These are phyloP conservation scores for Diorhabda sublineata DNA, from an alignment of 1,140 invertebrate species.

Conservation along the genomic window DNA sequence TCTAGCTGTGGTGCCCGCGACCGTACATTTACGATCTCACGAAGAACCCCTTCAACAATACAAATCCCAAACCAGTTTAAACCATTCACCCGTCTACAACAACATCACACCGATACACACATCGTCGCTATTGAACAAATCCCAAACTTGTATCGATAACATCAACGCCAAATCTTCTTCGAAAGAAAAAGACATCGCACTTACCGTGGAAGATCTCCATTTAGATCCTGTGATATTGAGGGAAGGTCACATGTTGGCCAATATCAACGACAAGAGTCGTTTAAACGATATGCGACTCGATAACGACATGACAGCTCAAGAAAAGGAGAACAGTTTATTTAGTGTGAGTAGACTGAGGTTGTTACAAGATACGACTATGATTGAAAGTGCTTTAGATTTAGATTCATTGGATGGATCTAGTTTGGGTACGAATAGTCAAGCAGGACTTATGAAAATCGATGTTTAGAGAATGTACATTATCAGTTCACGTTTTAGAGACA, in stretches of 20 bases:
- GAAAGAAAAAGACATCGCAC: conserved; percentile 15
- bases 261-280: conserved; percentile 21
- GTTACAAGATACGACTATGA: conserved; percentile 80
- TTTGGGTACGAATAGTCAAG: conserved; percentile 43
- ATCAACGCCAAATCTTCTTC: conserved; percentile 24
- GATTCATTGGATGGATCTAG: conserved; percentile 70
- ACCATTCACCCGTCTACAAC: conserved; percentile 42
- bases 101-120: conserved; percentile 31
- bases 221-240: conserved; percentile 42
- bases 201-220: conserved; percentile 39
- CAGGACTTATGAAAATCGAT: conserved; percentile 42
- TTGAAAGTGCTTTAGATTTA: conserved; percentile 78
- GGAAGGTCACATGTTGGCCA: conserved; percentile 32
- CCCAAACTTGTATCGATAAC: conserved; percentile 40
- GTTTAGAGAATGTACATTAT: conserved; percentile 24
- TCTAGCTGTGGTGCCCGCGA: conserved; percentile 51
- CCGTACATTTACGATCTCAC: conserved; percentile 42
- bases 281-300: conserved; percentile 34
- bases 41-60: conserved; percentile 44
- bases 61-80: conserved; percentile 45
- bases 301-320: conserved; percentile 43
- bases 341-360: conserved; percentile 64
- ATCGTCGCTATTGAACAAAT: conserved; percentile 31
- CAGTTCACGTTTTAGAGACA: neutral
- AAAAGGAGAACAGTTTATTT: conserved; percentile 44